A percentile compares a stretch with the other conserved stretches of the same genome.
These are phyloP conservation scores for Catotricha subobsoleta DNA, from an alignment of 2,888 invertebrate species.

Conservation along the genomic window DNA sequence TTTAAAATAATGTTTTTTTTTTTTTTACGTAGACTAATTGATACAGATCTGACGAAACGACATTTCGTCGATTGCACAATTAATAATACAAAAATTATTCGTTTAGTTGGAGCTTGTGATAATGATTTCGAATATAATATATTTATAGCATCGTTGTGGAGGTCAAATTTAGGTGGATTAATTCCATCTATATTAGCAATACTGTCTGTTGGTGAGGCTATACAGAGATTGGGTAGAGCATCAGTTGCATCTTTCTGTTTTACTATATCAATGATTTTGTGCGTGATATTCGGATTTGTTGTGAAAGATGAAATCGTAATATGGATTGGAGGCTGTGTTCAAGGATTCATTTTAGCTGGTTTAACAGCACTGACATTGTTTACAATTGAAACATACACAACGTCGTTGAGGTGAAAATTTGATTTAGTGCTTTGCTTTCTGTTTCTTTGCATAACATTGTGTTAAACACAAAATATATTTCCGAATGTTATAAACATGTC, in stretches of 20 bases:
- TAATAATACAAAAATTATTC: constrained; percentile 34
- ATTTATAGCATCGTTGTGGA: constrained; percentile 12
- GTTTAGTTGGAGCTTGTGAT: constrained; percentile 26
- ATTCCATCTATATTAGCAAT: constrained; percentile 12
- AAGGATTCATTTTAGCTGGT: constrained; percentile 13
- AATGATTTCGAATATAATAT: constrained; percentile 23
- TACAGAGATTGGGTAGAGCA: constrained; percentile 13
- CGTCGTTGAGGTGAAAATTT: constrained; percentile 12
- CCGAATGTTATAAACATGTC: not conserved
- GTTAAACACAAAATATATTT: not conserved
- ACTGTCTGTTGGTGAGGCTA: constrained; percentile 11
- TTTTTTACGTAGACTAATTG: constrained; percentile 31
- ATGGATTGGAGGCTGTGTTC: constrained; percentile 15
- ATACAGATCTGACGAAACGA: constrained; percentile 36
- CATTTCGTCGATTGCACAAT: constrained; percentile 35
- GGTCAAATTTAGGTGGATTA: constrained; percentile 13
- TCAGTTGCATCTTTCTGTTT: constrained; percentile 14
- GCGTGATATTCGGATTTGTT: constrained; percentile 13
- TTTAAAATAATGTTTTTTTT: not conserved
- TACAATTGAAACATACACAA: constrained; percentile 14
- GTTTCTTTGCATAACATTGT: not conserved
- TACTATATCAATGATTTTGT: constrained; percentile 12
- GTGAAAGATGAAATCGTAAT: constrained; percentile 12
- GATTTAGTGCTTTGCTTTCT: not conserved
- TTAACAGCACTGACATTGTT: constrained; percentile 13